These are phyloP conservation scores for Rhyacichthys aspro DNA, from an alignment of 2,797 vertebrate genomes.

Conservation along the genomic window DNA sequence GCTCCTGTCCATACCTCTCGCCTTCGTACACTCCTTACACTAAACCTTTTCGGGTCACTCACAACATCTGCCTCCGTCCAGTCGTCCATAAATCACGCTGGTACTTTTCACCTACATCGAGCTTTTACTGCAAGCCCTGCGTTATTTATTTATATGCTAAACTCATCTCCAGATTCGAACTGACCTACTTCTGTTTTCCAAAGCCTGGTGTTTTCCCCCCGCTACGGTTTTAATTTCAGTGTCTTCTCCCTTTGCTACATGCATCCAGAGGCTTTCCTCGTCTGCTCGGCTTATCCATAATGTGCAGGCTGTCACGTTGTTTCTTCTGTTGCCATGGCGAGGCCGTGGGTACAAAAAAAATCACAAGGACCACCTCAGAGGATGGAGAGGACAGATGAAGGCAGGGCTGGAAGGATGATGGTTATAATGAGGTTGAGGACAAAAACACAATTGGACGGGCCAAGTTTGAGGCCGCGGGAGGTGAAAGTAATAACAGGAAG, in stretches of 20 bases:
- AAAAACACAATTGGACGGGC: conserved; percentile 25
- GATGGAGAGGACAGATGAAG: conserved; percentile 14
- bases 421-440: conserved; percentile 31
- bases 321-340: conserved; percentile 75
- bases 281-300: conserved; percentile 1
- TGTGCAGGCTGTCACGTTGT: conserved; percentile 44
- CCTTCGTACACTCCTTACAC: conserved; percentile 19
- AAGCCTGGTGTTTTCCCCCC: conserved; percentile 50
- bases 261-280: background rate
- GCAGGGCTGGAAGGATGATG: conserved; percentile 7
- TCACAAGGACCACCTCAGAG: conserved; percentile 20
- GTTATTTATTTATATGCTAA: conserved; percentile 74
- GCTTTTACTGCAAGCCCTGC: conserved; percentile 54
- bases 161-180: conserved; percentile 70
- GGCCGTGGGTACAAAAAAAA: conserved; percentile 61
- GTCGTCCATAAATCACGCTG: conserved; percentile 23
- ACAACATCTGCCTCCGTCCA: conserved; percentile 34
- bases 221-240: conserved; percentile 1
- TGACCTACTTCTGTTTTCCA: conserved; percentile 76
- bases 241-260: background rate
- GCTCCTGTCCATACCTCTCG: conserved; percentile 3
- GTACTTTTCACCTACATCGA: conserved; percentile 40
- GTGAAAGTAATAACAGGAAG: conserved; percentile 16
- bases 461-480: conserved; percentile 18
- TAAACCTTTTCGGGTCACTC: conserved; percentile 24